Base-by-base conservation (phyloP, 2,113 vertebrate genomes). In the Balaenoptera acutorostrata region DNA sequence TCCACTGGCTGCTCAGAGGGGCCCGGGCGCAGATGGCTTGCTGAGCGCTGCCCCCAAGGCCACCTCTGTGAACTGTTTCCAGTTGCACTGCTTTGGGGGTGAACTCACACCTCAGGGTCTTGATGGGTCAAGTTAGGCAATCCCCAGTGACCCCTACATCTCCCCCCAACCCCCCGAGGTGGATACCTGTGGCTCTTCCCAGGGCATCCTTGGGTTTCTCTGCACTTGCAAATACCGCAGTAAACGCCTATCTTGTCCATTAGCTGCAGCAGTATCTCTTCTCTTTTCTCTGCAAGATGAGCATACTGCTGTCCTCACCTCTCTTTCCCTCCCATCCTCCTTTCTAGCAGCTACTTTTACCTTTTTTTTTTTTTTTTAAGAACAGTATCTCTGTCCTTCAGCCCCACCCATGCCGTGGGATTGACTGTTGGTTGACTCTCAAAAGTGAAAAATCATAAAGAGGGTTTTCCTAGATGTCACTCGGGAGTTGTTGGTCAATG, bases 251-350 rank as follows among this genome's bases (percentile, higher is more conserved):
- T 25, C 72, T 10, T 46, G 44, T 13, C 72, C 17, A 0, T 13
- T 8, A 10, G 15, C 36, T 1, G 11, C 1, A 0, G 12, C 25
- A 0, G 13, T 0, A 2, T 18, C 55, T 63, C 25, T 27, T 18
- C 36, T 31, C 8, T 18, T 49, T 68, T n/a, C 15, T 33, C 64
- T 33, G 39, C 23, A 2, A 13, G 27, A 13, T 3, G 36, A 57
- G 15, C 6, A 3, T 8, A 0, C 2, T 20, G 59, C 59, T 5
- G 31, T 14, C 39, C 29, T 9, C 9, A 1, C 21, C 57, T 12
- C 71, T 59, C 8, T 33, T 52, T 52, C n/a, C 12, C 25, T 23
- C 33, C 25, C 72, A 1, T 12, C 27, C 18, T 33, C 69, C 55
- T n/a, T 21, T 41, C 86, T 39, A 1, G 18, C 11, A 31, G 57